Evolutionary conservation across 2,888 invertebrate species (phyloP).

Genomic region (Homarus gammarus): DNA sequence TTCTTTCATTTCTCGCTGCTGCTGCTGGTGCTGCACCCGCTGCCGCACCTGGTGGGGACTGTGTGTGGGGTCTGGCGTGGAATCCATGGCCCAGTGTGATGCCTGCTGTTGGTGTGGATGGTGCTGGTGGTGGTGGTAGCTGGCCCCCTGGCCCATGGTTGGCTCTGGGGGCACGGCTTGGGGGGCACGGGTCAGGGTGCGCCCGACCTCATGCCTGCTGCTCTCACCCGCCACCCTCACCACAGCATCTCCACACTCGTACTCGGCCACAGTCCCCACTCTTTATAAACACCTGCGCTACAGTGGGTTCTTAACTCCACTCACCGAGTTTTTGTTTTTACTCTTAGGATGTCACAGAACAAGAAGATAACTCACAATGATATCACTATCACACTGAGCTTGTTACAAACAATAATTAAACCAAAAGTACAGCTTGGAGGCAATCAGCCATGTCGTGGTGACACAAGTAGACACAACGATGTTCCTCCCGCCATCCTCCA

Average conservation of each 20-base stretch:
- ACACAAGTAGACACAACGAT: not conserved
- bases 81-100: constrained; percentile 47
- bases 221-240: constrained; percentile 44
- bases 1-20: constrained; percentile 28
- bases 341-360: not conserved
- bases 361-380: not conserved
- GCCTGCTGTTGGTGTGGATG: constrained; percentile 28
- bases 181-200: constrained; percentile 41
- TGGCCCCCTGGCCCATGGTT: constrained; percentile 60
- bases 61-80: constrained; percentile 35
- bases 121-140: constrained; percentile 52
- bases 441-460: not conserved
- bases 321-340: not conserved
- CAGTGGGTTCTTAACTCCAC: not conserved
- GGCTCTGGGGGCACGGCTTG: constrained; percentile 31
- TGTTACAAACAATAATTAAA: not conserved
- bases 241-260: not conserved
- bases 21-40: constrained; percentile 58
- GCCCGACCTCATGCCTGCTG: constrained; percentile 49
- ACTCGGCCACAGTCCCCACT: not conserved
- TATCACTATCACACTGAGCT: not conserved
- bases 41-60: constrained; percentile 59
- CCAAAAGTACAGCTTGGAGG: not conserved
- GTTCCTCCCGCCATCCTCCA: not conserved
- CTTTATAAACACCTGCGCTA: not conserved